These are phyloP conservation scores for Centropristis striata DNA, from an alignment of 2,113 vertebrate genomes.

Conservation along the genomic window DNA sequence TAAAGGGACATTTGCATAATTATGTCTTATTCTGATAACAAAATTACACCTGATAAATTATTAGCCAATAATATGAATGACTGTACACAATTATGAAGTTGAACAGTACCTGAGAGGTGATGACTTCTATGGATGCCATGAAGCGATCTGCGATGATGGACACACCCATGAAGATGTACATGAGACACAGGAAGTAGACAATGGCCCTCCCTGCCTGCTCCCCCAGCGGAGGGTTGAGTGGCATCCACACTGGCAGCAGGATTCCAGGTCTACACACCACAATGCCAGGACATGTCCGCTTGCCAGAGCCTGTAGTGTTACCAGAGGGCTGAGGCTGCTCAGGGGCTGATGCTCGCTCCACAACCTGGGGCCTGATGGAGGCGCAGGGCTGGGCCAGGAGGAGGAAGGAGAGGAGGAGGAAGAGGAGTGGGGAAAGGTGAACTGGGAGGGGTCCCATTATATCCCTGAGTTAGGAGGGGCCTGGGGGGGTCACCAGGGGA, in stretches of 20 bases:
- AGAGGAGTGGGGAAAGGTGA: constrained; percentile 56
- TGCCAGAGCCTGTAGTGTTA: constrained; percentile 47
- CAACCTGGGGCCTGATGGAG: constrained; percentile 46
- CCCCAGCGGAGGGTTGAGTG: constrained; percentile 86
- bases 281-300: constrained; percentile 76
- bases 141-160: constrained; percentile 98
- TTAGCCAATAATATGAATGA: too few species aligned
- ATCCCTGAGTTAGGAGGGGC: constrained; percentile 44
- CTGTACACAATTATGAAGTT: too few species aligned
- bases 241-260: constrained; percentile 93
- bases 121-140: constrained; percentile 98
- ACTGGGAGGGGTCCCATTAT: constrained; percentile 61
- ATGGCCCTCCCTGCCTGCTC: constrained; percentile 90
- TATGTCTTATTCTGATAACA: too few species aligned
- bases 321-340: constrained; percentile 59
- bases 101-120: constrained; percentile 93
- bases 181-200: constrained; percentile 93
- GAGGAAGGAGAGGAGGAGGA: constrained; percentile 58
- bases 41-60: too few species aligned
- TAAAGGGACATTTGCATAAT: too few species aligned
- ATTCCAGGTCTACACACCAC: constrained; percentile 88
- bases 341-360: constrained; percentile 56
- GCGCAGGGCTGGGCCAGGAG: constrained; percentile 68
- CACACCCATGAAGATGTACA: constrained; percentile 96
- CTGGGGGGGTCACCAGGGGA: constrained; percentile 44